These are phyloP conservation scores for Drosophila austrosaltans DNA, from an alignment of 2,888 invertebrate species.

Conservation along the genomic window DNA sequence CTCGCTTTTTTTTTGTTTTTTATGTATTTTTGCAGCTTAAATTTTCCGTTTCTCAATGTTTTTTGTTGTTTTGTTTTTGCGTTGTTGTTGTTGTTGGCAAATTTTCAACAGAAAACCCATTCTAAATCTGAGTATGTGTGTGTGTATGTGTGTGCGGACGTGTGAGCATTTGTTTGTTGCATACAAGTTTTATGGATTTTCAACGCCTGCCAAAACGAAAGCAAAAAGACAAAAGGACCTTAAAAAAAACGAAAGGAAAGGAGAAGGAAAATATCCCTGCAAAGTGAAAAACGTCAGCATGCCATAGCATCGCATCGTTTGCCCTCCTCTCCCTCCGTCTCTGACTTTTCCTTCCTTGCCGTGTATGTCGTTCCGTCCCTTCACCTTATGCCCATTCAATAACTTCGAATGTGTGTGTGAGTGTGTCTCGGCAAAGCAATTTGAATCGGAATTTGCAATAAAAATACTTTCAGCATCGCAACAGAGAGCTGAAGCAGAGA, in stretches of 20 bases:
- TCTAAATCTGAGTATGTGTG: conserved; percentile 32
- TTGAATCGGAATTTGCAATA: conserved; percentile 64
- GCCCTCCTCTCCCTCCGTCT: conserved; percentile 3
- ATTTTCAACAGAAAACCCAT: conserved; percentile 54
- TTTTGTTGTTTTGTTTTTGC: conserved; percentile 13
- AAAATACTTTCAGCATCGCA: conserved; percentile 53
- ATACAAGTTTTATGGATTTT: conserved; percentile 73
- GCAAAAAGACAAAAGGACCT: background rate
- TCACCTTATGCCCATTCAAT: conserved; percentile 53
- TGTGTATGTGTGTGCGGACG: conserved; percentile 25
- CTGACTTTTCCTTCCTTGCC: background rate
- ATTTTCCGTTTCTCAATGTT: background rate
- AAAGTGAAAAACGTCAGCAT: conserved; percentile 69
- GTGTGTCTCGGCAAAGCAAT: conserved; percentile 37
- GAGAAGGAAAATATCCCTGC: conserved; percentile 66
- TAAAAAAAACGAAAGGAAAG: conserved; percentile 23
- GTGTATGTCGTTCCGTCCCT: conserved; percentile 13
- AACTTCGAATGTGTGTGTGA: conserved; percentile 47
- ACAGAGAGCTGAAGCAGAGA: background rate
- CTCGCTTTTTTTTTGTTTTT: background rate
- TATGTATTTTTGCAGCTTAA: conserved; percentile 5
- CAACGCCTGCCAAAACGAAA: conserved; percentile 56
- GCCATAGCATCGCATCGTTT: conserved; percentile 45
- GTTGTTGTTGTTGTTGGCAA: conserved; percentile 41
- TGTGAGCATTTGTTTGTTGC: conserved; percentile 57